A percentile compares a stretch with the other conserved stretches of the same genome.
Conservation (phyloP, 2,888 invertebrate species). For the Drosophila anceps region DNA sequence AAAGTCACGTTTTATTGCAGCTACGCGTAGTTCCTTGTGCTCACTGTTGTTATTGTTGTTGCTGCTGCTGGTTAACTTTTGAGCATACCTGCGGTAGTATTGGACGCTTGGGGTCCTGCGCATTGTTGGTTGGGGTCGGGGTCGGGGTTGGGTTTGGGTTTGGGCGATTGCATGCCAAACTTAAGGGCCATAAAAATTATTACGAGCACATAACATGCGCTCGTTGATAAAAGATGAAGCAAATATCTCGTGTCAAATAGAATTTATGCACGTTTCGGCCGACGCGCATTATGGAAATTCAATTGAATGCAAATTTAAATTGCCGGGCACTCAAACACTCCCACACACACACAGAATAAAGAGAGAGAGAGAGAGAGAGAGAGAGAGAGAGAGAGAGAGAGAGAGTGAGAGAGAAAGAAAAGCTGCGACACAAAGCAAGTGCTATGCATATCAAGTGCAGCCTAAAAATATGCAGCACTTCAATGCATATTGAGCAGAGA, state of each 20-base stretch:
- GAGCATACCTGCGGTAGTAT: constrained; percentile 72
- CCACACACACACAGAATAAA: constrained; percentile 7
- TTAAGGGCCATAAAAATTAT: constrained; percentile 77
- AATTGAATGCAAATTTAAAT: constrained; percentile 79
- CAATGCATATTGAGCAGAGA: constrained; percentile 69
- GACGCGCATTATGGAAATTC: constrained; percentile 77
- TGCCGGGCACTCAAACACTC: constrained; percentile 42
- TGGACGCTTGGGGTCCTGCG: constrained; percentile 30
- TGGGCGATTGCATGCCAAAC: constrained; percentile 57
- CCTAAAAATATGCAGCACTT: constrained; percentile 64
- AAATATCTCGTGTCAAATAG: constrained; percentile 66
- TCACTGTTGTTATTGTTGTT: constrained; percentile 26
- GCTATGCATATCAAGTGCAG: constrained; percentile 62
- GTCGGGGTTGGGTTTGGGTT: neutral
- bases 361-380: neutral
- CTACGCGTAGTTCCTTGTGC: constrained; percentile 48
- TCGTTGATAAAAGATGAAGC: constrained; percentile 40
- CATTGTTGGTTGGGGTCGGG: constrained; percentile 23
- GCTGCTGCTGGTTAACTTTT: constrained; percentile 69
- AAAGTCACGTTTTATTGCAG: constrained; percentile 83
- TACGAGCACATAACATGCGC: constrained; percentile 75
- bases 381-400: neutral
- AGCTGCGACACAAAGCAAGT: constrained; percentile 18
- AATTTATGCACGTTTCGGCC: constrained; percentile 77
- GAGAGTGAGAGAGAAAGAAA: neutral